phyloP scores from a whole-genome alignment of 2,113 vertebrate species.

The Uria aalge region DNA sequence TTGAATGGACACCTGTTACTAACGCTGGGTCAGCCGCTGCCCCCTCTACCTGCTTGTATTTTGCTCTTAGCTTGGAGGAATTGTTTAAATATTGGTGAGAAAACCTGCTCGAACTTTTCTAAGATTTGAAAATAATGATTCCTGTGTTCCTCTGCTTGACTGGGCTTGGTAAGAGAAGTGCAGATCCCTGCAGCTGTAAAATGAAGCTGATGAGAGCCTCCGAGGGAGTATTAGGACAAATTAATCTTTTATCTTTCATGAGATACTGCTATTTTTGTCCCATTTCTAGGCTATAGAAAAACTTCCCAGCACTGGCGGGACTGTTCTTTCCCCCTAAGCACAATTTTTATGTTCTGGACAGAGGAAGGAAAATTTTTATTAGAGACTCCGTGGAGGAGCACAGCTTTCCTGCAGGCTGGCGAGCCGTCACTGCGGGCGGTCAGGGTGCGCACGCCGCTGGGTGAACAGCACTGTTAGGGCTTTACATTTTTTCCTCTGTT shows the following conservation, averaged over 20 bases:
- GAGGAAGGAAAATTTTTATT: neutral
- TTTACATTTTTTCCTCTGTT: neutral
- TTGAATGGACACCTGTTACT: accelerated
- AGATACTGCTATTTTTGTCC: neutral
- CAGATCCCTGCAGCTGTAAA: neutral
- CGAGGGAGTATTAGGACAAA: neutral
- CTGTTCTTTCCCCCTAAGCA: neutral
- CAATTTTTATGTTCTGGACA: neutral
- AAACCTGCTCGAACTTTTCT: neutral
- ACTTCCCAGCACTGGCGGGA: neutral
- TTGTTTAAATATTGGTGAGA: neutral
- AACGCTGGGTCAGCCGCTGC: accelerated
- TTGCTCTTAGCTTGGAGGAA: neutral
- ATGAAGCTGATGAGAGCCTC: neutral
- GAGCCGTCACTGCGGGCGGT: neutral
- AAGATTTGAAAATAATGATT: neutral
- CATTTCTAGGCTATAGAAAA: neutral
- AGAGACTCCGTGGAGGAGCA: neutral
- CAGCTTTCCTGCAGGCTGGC: neutral
- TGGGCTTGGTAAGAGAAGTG: neutral
- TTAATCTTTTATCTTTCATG: neutral
- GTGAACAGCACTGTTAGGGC: accelerated
- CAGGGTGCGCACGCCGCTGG: no score
- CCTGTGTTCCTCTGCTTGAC: neutral
- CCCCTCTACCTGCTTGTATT: accelerated